Conservation (phyloP, 2,113 vertebrate genomes). For the Pedionomus torquatus region DNA sequence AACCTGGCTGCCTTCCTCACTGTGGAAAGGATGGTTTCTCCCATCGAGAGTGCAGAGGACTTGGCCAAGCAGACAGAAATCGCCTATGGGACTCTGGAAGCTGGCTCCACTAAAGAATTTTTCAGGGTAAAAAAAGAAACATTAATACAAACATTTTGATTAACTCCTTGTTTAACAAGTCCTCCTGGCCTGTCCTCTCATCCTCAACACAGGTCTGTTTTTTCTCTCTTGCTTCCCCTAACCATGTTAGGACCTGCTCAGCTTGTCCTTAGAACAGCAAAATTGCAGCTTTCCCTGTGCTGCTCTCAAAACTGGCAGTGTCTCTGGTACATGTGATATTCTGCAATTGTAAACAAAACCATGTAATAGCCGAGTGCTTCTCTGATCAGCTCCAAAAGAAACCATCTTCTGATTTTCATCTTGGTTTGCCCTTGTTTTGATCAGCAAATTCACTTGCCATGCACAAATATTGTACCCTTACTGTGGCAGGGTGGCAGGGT, state of each 20-base stretch:
- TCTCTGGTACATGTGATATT: not conserved
- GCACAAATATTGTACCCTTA: not conserved
- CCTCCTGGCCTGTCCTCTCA: fast-evolving
- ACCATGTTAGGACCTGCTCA: not conserved
- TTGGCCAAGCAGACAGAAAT: constrained; percentile 99
- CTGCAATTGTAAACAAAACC: not conserved
- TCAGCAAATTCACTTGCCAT: not conserved
- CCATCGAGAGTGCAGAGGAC: constrained; percentile 98
- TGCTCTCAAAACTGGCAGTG: not conserved
- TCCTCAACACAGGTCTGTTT: not conserved
- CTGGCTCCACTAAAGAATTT: constrained; percentile 98
- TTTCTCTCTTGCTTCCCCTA: not conserved
- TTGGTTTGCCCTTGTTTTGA: constrained; percentile 20
- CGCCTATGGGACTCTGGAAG: constrained; percentile 94
- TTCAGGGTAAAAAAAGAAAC: constrained; percentile 86
- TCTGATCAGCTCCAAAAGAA: constrained; percentile 25
- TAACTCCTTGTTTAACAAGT: not conserved
- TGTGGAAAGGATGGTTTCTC: constrained; percentile 98
- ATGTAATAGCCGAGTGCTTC: not conserved
- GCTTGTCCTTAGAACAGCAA: not conserved
- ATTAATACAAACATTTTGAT: not conserved
- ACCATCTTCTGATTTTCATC: not conserved
- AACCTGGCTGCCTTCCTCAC: constrained; percentile 99
- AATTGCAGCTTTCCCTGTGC: not conserved
- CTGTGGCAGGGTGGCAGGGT: not conserved